Evolutionary conservation across 2,797 vertebrate species (phyloP).

Genomic region (Austrolebias charrua): DNA sequence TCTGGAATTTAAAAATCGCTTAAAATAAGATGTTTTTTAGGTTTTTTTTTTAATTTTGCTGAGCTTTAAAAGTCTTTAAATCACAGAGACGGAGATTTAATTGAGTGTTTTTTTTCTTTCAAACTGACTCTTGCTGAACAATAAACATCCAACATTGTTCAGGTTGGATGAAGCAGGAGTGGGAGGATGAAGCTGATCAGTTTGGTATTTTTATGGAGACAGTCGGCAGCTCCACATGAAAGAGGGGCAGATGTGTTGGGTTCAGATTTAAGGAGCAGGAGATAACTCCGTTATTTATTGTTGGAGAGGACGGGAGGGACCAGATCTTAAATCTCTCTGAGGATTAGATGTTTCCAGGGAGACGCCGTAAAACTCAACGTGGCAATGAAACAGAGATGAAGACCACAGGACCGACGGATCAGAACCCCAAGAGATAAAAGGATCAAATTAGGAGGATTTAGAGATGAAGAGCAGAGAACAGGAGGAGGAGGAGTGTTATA

Average conservation of each 20-base stretch:
- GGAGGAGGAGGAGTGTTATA: not conserved
- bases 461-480: not conserved
- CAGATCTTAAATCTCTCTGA: slow-evolving; percentile 31
- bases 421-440: slow-evolving; percentile 1
- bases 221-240: not conserved
- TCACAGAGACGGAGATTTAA: no score
- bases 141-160: not conserved
- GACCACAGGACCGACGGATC: not conserved
- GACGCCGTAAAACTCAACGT: slow-evolving; percentile 32
- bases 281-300: slow-evolving; percentile 5
- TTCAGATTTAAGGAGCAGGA: slow-evolving; percentile 9
- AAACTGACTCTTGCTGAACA: not conserved
- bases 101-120: no score
- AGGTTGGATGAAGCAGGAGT: not conserved
- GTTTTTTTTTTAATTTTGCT: no score
- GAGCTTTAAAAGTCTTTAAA: no score
- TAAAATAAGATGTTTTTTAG: no score
- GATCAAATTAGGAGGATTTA: slow-evolving; percentile 11
- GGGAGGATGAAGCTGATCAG: slow-evolving; percentile 1
- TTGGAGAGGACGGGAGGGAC: slow-evolving; percentile 17
- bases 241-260: not conserved
- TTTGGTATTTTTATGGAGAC: slow-evolving; percentile 1
- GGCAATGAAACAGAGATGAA: not conserved
- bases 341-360: slow-evolving; percentile 40
- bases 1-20: no score